phyloP scores from a whole-genome alignment of 1,140 invertebrate genomes.

The Helicorthomorpha holstii region DNA sequence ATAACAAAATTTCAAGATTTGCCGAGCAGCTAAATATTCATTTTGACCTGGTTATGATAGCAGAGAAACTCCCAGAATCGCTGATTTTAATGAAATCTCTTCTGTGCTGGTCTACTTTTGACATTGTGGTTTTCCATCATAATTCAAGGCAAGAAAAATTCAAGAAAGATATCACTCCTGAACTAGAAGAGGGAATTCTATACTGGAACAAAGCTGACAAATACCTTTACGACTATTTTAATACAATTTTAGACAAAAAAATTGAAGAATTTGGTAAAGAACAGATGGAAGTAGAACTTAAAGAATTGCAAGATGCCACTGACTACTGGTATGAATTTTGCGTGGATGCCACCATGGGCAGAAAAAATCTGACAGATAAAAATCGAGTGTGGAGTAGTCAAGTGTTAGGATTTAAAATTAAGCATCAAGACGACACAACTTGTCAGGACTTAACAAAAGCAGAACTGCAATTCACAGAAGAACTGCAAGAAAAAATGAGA shows the following conservation, averaged over 20 bases:
- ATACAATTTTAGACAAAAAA: not conserved
- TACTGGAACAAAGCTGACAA: not conserved
- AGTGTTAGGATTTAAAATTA: slow-evolving; percentile 1
- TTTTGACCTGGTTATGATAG: slow-evolving; percentile 34
- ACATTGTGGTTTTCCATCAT: slow-evolving; percentile 25
- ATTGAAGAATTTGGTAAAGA: slow-evolving; percentile 2
- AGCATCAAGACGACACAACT: not conserved
- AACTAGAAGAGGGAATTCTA: not conserved
- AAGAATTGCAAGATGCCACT: not conserved
- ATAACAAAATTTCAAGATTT: slow-evolving; percentile 11
- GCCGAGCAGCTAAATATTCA: slow-evolving; percentile 22
- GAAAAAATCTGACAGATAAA: not conserved
- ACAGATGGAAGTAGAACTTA: not conserved
- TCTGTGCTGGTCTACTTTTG: slow-evolving; percentile 30
- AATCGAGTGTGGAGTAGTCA: not conserved
- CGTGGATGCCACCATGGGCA: not conserved
- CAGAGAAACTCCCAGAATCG: slow-evolving; percentile 35
- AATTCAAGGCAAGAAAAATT: slow-evolving; percentile 18
- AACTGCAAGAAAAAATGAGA: no score
- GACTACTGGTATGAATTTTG: not conserved
- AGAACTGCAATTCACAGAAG: not conserved
- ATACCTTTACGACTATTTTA: slow-evolving; percentile 1
- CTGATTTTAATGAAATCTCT: slow-evolving; percentile 30
- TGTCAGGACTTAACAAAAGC: slow-evolving; percentile 5
- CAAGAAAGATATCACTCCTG: slow-evolving; percentile 4